Evolutionary conservation across 1,140 invertebrate genomes (phyloP).

Genomic region (Hyphantria cunea): DNA sequence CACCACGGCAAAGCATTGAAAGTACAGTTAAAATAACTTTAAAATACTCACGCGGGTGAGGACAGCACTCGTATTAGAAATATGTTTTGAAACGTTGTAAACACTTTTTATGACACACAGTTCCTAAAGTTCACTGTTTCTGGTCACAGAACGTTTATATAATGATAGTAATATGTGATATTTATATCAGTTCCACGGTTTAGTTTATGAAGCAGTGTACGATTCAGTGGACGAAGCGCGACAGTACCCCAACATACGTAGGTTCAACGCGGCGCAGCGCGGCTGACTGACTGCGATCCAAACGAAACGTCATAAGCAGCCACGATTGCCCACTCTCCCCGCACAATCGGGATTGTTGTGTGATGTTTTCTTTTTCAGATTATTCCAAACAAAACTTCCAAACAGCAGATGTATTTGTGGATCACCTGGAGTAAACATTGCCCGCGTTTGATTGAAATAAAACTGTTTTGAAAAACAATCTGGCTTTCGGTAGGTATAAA

Average conservation of each 20-base stretch:
- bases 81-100: conserved; percentile 41
- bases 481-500: too few species aligned
- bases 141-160: conserved; percentile 51
- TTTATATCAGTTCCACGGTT: conserved; percentile 51
- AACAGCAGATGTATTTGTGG: neutral
- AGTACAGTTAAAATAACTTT: conserved; percentile 74
- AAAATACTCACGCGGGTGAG: conserved; percentile 65
- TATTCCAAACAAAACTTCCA: too few species aligned
- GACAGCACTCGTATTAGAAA: conserved; percentile 45
- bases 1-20: conserved; percentile 62
- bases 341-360: conserved; percentile 41
- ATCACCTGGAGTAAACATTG: neutral
- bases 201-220: conserved; percentile 59
- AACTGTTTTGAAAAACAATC: too few species aligned
- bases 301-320: conserved; percentile 42
- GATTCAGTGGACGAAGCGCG: conserved; percentile 29
- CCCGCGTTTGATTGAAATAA: neutral
- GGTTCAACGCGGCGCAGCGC: conserved; percentile 48
- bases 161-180: conserved; percentile 42
- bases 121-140: conserved; percentile 52
- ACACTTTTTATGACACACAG: conserved; percentile 38
- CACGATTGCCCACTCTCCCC: conserved; percentile 50
- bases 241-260: conserved; percentile 30
- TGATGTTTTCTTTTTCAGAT: conserved; percentile 24
- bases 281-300: conserved; percentile 51